Evolutionary conservation across 2,888 invertebrate genomes (phyloP), one percentile per base, ranked within the genome.

Genomic region (Hydraecia micacea): DNA sequence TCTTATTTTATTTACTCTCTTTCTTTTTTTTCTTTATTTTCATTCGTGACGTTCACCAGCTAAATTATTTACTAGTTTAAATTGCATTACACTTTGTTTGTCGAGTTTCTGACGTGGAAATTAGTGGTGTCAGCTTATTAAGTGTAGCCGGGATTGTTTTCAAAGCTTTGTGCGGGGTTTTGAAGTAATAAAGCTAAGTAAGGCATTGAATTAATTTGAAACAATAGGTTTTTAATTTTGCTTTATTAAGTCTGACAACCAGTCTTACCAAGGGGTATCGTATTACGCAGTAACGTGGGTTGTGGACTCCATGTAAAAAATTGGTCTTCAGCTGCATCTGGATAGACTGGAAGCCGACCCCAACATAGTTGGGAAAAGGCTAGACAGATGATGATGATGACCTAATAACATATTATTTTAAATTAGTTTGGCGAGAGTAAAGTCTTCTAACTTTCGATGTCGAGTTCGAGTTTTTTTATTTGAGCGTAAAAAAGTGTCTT

Each of bases 1-100:
- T 69, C 15, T 77, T 80, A 71, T 79, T 81, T 84, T 80, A 82
- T 85, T 85, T 81, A 72, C 75, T 68, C 60, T 46, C 28, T 32
- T 63, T 78, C 72, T 67, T 65, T 46, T 46, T 28, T 55, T 81
- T 75, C 67, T 82, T 80, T 73, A 70, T 67, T 76, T 65, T 11
- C 55, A n/a, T 4, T 55, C 55, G 4, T 55, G 13, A 63, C 70
- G 32, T 77, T 77, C 25, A 69, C 75, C 49, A 36, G 15, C 70
- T 68, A 66, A 62, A 68, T 84, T 86, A 84, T 81, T 82, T 74
- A 83, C 63, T 80, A 73, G 82, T 87, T 82, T 83, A 79, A 86
- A 85, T 87, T 88, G 75, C 77, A 79, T 77, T 79, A 70, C 49
- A 70, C 75, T 75, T 79, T 79, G 65, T 52, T 83, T 73, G 62